Evolutionary conservation across 37 sponge, comb jelly and placozoan genomes (phyloP), one percentile per base, ranked within the genome.

Genomic region (Halichondria panicea): DNA sequence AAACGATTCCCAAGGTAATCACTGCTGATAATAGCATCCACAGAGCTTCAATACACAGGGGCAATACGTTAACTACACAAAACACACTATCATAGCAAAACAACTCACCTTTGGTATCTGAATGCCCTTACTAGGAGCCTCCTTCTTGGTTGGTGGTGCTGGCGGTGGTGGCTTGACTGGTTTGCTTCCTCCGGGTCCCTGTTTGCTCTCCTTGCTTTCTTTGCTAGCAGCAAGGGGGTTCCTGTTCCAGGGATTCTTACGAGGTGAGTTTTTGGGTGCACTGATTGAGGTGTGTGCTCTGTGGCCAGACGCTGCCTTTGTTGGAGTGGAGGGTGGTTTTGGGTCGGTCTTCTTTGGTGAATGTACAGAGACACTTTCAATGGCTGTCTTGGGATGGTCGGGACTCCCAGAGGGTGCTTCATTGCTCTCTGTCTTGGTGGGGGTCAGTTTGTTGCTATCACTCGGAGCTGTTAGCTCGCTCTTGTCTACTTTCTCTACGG

Each of bases 211-310:
- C 63, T 44, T 63, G 21, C 21, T 28, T 18, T 48, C 64, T 39
- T 76, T 38, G 35, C 46, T 28, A 3, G 60, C 0, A 2, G 80
- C 25, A 30, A 56, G 18, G 35, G 67, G 55, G 35, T 81, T 81
- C 43, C 43, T 74, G 31, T 72, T 74, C 83, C 83, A 82, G 1
- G 83, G 83, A 38, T 82, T 82, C 60, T 65, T 74, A 64, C 36
- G 22, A n/a, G 60, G 60, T 58, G 60, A n/a, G 60, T 58, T 58
- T 12, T 58, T 24, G 25, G 60, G 25, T 58, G 60, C 7, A 12
- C 27, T 58, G 12, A 27, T 58, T 24, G 60, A 21, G 27, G 24
- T 22, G n/a, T 4, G 44, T 5, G 30, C 28, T 27, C 33, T 4
- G 44, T 5, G 30, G 42, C 44, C 33, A 12, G 57, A 28, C 12